Conservation (phyloP, 2,113 vertebrate genomes). For the Chloropsis hardwickii region DNA sequence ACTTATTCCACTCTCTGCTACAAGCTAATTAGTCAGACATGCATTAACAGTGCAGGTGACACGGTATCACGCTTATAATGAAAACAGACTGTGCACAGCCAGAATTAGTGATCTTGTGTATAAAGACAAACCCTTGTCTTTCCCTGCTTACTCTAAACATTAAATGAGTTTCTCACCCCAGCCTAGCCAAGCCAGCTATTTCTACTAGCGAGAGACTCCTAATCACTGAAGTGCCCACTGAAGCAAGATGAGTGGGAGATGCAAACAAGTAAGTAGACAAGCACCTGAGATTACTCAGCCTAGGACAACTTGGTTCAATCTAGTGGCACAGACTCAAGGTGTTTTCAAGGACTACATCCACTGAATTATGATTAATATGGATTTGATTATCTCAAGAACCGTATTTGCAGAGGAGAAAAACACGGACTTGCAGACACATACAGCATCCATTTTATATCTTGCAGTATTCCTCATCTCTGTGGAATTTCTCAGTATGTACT, state of each 20-base stretch:
- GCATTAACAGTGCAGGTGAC: background rate
- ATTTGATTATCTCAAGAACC: background rate
- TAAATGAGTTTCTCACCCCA: background rate
- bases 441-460: background rate
- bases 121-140: background rate
- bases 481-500: background rate
- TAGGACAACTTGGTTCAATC: background rate
- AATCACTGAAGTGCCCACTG: background rate
- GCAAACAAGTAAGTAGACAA: background rate
- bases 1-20: background rate
- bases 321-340: background rate
- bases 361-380: background rate
- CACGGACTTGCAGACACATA: background rate
- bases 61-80: background rate
- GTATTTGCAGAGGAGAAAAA: background rate
- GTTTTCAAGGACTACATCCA: background rate
- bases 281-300: background rate
- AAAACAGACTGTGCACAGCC: fast-evolving
- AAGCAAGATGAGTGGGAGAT: background rate
- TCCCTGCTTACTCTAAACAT: background rate
- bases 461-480: background rate
- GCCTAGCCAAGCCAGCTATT: background rate
- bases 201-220: background rate
- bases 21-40: background rate
- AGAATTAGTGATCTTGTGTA: background rate